These are phyloP conservation scores for Parnassius glacialis DNA, from an alignment of 2,888 invertebrate genomes.

Conservation along the genomic window DNA sequence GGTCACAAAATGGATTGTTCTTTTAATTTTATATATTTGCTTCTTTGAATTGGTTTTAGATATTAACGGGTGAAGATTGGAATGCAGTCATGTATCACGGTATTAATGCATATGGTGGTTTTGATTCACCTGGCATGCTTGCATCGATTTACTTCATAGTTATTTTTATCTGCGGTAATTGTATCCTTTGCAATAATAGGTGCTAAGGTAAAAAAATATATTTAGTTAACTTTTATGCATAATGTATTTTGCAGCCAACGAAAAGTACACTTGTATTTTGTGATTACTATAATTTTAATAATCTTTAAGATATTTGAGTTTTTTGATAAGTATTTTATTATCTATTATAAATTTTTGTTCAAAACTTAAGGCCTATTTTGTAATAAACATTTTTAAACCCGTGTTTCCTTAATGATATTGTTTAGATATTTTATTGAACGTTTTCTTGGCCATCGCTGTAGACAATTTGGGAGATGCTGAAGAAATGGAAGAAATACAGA, in stretches of 20 bases:
- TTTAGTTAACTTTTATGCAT: too few relatives aligned
- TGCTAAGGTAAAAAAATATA: neutral
- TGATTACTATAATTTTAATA: too few relatives aligned
- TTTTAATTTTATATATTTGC: too few relatives aligned
- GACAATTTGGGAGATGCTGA: slow-evolving; percentile 99
- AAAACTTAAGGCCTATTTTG: too few relatives aligned
- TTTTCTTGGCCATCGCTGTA: slow-evolving; percentile 99
- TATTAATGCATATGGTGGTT: slow-evolving; percentile 97
- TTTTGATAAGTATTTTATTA: too few relatives aligned
- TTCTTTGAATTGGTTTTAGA: slow-evolving; percentile 80
- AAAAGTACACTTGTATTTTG: too few relatives aligned
- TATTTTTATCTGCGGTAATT: slow-evolving; percentile 99
- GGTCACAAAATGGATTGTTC: neutral
- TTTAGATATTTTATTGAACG: slow-evolving; percentile 97
- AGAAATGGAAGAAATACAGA: slow-evolving; percentile 93
- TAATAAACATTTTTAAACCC: too few relatives aligned
- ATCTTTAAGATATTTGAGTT: too few relatives aligned
- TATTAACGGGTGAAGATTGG: slow-evolving; percentile 99
- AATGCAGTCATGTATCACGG: slow-evolving; percentile 99
- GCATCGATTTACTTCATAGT: slow-evolving; percentile 99
- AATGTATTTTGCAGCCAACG: too few relatives aligned
- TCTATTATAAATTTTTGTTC: too few relatives aligned
- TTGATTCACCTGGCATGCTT: slow-evolving; percentile 93
- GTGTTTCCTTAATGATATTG: slow-evolving; percentile 35
- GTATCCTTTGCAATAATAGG: slow-evolving; percentile 83